These are phyloP conservation scores for Deladenus siricidicola DNA, from an alignment of 2,888 invertebrate species.

Conservation along the genomic window DNA sequence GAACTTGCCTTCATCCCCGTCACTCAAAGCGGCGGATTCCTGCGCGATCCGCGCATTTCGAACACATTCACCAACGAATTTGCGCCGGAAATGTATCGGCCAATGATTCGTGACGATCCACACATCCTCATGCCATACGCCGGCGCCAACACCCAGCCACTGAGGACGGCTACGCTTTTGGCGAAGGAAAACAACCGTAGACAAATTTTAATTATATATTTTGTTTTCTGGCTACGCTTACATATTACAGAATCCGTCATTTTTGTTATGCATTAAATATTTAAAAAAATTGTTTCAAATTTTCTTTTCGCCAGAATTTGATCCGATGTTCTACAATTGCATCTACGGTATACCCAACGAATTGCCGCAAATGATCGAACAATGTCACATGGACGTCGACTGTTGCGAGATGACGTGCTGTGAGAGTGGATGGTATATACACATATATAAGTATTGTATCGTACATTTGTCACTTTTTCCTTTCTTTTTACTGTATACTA, in stretches of 20 bases:
- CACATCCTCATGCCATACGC: too few species aligned
- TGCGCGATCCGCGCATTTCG: too few species aligned
- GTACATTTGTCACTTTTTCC: too few species aligned
- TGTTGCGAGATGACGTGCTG: slow-evolving; percentile 24
- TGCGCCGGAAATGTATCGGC: too few species aligned
- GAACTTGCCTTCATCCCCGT: too few species aligned
- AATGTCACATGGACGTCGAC: slow-evolving; percentile 18
- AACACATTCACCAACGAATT: too few species aligned
- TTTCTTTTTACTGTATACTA: too few species aligned
- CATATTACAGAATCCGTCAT: not conserved
- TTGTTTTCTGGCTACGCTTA: slow-evolving; percentile 2
- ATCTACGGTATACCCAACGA: slow-evolving; percentile 20
- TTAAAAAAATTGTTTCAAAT: not conserved
- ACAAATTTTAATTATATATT: not conserved
- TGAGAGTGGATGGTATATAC: slow-evolving; percentile 15
- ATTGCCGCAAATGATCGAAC: slow-evolving; percentile 11
- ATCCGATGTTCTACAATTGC: slow-evolving; percentile 22
- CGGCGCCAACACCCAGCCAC: too few species aligned
- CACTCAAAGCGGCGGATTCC: too few species aligned
- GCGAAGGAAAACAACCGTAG: not conserved
- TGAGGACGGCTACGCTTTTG: not conserved
- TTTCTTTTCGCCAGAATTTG: slow-evolving; percentile 9
- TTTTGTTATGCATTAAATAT: not conserved
- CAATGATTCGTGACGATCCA: too few species aligned
- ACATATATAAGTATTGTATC: not conserved